Percentiles rank a stretch among this genome's conserved stretches.
Evolutionary conservation across 2,888 invertebrate genomes (phyloP).

Genomic region (Chymomyza amoena): DNA sequence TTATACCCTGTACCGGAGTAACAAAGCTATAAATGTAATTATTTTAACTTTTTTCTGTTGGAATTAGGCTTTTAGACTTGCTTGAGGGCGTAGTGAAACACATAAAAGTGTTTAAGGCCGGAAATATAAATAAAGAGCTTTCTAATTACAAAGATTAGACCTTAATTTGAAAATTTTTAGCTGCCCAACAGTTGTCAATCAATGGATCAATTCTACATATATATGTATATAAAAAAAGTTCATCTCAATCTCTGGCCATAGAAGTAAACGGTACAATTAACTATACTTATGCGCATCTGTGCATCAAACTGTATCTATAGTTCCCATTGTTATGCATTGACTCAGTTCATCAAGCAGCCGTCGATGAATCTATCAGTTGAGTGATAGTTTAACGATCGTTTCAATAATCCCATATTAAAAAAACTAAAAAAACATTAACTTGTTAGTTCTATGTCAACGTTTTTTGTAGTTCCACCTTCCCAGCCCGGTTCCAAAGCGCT

Average conservation of each 20-base stretch:
- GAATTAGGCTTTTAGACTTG: too few species aligned
- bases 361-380: background rate
- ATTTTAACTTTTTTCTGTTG: too few species aligned
- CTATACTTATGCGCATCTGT: too few species aligned
- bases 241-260: background rate
- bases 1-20: too few species aligned
- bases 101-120: too few species aligned
- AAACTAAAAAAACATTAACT: background rate
- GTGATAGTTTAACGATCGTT: background rate
- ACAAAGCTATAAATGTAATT: too few species aligned
- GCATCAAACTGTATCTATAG: background rate
- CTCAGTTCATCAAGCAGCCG: too few species aligned
- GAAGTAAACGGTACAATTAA: background rate
- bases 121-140: too few species aligned
- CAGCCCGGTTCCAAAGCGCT: background rate
- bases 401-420: slow-evolving; percentile 41
- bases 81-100: too few species aligned
- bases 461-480: background rate
- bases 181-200: too few species aligned
- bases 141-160: too few species aligned
- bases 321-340: background rate
- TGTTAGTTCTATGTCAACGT: background rate
- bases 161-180: too few species aligned
- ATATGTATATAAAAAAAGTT: background rate
- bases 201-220: background rate